Evolutionary conservation across 2,797 vertebrate species (phyloP), one percentile per base, ranked within the genome.

Genomic region (Anisognathus igniventris): DNA sequence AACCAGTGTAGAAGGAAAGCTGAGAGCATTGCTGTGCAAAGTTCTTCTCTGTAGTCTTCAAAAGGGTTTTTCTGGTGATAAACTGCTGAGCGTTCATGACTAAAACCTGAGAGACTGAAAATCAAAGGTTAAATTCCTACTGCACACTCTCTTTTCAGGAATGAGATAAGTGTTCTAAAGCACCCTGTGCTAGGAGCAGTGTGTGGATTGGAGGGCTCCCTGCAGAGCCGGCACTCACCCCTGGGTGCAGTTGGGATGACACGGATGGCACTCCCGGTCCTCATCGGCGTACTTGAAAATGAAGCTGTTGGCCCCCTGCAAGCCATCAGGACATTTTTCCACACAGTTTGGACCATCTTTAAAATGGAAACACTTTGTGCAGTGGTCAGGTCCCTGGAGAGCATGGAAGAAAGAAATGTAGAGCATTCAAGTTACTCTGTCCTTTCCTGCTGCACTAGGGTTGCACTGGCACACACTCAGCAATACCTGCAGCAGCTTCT

Each of bases 331-430:
- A 86, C 99, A 99, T 90, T 99, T 99, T 90, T 99, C 99, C 96
- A 99, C 99, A 71, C 99, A 99, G 51, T 99, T 99, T 14, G 99
- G 99, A 30, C 99, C 99, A 58, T 99, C 99, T 97, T 99, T 99
- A 97, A 99, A 99, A 97, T 99, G 98, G 83, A 98, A 98, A 72
- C 99, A 99, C 97, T 98, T 99, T 1, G 98, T 98, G 86, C 99
- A 99, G 76, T 99, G 99, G 96, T 99, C 99, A 9, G 99, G 98
- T 44, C 99, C 99, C 99, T 99, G 92, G 25, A 72, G n/a, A 93
- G 51, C 1, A 5, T 23, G n/a, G 67, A 75, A 86, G 28, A 88
- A 66, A 94, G 48, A 91, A 91, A 95, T 5, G 11, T 13, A 77
- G 40, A 11, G 10, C 5, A 16, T 70, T 65, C 2, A 13, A 19